These are phyloP conservation scores for Drosophila persimilis DNA, from an alignment of 1,140 invertebrate species.

Conservation along the genomic window DNA sequence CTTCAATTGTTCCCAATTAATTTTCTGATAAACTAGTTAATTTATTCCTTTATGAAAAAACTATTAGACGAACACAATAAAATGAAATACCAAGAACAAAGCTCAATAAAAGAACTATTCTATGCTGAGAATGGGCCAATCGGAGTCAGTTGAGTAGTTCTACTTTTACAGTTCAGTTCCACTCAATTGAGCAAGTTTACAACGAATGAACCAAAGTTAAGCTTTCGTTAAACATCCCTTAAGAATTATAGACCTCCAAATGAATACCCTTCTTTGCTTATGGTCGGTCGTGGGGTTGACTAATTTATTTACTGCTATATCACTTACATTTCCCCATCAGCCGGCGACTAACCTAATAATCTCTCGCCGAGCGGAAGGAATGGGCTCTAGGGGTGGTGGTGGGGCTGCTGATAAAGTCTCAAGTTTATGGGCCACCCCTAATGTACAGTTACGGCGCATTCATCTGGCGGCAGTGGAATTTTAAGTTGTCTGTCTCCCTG, in stretches of 20 bases:
- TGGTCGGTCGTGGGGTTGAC: conserved; percentile 6
- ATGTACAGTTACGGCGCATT: conserved; percentile 52
- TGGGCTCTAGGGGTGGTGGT: background rate
- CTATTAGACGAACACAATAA: background rate
- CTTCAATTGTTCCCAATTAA: no score
- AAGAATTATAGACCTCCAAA: no score
- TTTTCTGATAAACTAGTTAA: no score
- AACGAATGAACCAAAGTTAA: conserved; percentile 45
- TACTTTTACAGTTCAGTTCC: conserved; percentile 44
- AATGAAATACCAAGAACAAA: conserved; percentile 24
- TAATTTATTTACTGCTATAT: conserved; percentile 61
- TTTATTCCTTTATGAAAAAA: conserved; percentile 10
- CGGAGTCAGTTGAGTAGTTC: conserved; percentile 46
- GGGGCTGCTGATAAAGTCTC: conserved; percentile 35
- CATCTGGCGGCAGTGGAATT: conserved; percentile 39
- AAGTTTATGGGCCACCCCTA: conserved; percentile 48
- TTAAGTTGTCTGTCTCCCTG: conserved; percentile 51
- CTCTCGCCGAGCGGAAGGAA: conserved; percentile 26
- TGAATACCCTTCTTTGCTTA: no score
- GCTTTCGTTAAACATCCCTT: background rate
- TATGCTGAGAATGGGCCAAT: conserved; percentile 12
- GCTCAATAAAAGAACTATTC: conserved; percentile 16
- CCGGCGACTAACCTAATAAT: conserved; percentile 54
- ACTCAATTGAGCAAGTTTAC: conserved; percentile 50
- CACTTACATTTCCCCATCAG: conserved; percentile 52